Conservation (phyloP, 2,113 vertebrate species). For the Percina caprodes region DNA sequence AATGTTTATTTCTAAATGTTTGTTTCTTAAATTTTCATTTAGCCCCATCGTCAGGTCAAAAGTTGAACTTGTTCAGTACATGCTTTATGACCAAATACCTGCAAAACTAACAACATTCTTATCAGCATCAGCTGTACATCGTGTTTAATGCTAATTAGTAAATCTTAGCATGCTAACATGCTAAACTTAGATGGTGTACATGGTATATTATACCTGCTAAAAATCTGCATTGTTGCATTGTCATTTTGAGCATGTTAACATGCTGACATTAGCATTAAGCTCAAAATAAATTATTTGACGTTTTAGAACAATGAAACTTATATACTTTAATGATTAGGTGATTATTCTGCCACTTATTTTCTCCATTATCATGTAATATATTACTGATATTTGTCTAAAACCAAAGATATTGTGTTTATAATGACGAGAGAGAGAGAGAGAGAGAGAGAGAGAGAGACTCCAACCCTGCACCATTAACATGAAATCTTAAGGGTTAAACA, state of each 20-base stretch:
- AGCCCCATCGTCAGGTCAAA: background rate
- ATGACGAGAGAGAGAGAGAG: too few species aligned
- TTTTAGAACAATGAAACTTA: background rate
- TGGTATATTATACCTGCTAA: too few species aligned
- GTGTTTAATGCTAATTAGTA: too few species aligned
- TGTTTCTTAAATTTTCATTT: background rate
- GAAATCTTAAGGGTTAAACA: slow-evolving; percentile 42
- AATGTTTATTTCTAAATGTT: background rate
- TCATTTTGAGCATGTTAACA: too few species aligned
- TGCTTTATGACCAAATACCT: too few species aligned
- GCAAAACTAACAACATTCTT: too few species aligned
- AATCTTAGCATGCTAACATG: too few species aligned
- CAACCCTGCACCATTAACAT: slow-evolving; percentile 10
- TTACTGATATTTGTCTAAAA: background rate
- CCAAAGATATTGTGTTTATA: background rate
- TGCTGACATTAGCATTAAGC: too few species aligned
- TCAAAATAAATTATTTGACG: background rate
- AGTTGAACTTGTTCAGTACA: background rate
- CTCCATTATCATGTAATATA: background rate
- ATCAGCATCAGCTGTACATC: too few species aligned
- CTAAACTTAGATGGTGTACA: too few species aligned
- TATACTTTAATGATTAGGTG: background rate
- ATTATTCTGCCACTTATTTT: background rate
- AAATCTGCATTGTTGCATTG: too few species aligned
- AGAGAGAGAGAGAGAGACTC: too few species aligned